These are phyloP conservation scores for Eolophus roseicapilla DNA, from an alignment of 2,113 vertebrate species.

Conservation along the genomic window DNA sequence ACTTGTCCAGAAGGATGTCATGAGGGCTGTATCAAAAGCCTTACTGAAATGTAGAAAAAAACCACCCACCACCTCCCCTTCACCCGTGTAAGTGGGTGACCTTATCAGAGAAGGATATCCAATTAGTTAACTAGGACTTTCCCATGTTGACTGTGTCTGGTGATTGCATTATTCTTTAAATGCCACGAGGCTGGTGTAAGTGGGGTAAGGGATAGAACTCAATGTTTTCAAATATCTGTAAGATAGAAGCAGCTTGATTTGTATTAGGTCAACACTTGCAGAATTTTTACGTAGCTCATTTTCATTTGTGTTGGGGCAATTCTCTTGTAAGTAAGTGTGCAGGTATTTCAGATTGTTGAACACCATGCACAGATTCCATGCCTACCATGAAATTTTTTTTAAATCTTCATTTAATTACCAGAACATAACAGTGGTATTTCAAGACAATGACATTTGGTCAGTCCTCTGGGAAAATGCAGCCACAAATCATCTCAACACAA, in stretches of 20 bases:
- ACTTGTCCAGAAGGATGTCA: background rate
- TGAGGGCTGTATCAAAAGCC: background rate
- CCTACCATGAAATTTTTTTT: background rate
- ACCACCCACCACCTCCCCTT: background rate
- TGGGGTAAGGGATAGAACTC: background rate
- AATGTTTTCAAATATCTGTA: background rate
- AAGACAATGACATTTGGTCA: slow-evolving; percentile 11
- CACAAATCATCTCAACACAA: slow-evolving; percentile 50
- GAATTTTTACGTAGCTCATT: background rate
- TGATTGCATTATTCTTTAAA: background rate
- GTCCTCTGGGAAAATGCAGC: slow-evolving; percentile 41
- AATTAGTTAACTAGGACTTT: background rate
- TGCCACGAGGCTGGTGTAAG: background rate
- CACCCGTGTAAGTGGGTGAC: background rate
- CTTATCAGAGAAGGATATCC: background rate
- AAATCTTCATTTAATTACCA: slow-evolving; percentile 49
- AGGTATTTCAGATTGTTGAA: background rate
- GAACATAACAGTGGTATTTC: slow-evolving; percentile 32
- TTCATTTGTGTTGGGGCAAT: background rate
- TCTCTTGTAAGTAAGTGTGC: background rate
- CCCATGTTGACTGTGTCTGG: background rate
- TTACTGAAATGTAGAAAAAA: background rate
- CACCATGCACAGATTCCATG: background rate
- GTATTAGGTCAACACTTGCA: background rate
- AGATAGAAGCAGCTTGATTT: background rate